These are phyloP conservation scores for Holocentrus rufus DNA, from an alignment of 2,797 vertebrate genomes.

Conservation along the genomic window DNA sequence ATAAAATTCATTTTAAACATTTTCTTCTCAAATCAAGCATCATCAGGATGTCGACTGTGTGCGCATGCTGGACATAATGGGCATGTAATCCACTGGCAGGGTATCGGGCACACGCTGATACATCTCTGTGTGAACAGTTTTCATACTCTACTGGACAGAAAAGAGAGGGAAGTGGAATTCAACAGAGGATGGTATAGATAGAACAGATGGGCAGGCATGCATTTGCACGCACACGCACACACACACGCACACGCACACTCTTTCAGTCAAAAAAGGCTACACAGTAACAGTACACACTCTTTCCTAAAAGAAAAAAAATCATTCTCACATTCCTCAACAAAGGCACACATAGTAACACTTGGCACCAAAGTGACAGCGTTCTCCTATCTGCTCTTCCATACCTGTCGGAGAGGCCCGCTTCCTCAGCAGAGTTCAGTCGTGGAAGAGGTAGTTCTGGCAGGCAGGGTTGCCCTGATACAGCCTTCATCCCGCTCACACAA, in stretches of 20 bases:
- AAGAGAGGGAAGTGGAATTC: background rate
- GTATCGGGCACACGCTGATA: background rate
- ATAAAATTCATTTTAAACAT: too few relatives aligned
- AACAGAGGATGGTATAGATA: background rate
- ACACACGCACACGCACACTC: background rate
- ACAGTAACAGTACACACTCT: background rate
- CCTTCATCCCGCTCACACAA: constrained; percentile 49
- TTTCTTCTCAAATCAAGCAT: too few relatives aligned
- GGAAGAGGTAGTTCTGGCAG: constrained; percentile 28
- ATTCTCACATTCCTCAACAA: constrained; percentile 46
- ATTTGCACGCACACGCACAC: background rate
- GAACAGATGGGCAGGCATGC: constrained; percentile 2
- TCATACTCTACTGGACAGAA: background rate
- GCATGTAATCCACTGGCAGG: too few relatives aligned
- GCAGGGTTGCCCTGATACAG: constrained; percentile 45
- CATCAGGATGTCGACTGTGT: too few relatives aligned
- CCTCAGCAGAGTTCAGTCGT: constrained; percentile 49
- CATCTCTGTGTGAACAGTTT: background rate
- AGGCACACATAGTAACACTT: constrained; percentile 10
- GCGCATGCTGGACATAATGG: too few relatives aligned
- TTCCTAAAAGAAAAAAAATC: constrained; percentile 26
- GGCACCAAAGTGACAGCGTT: constrained; percentile 42
- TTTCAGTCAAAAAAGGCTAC: background rate
- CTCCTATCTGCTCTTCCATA: constrained; percentile 68
- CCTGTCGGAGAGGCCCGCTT: constrained; percentile 45